These are phyloP conservation scores for Platyrinchus mystaceus DNA, from an alignment of 2,797 vertebrate genomes.

Conservation along the genomic window DNA sequence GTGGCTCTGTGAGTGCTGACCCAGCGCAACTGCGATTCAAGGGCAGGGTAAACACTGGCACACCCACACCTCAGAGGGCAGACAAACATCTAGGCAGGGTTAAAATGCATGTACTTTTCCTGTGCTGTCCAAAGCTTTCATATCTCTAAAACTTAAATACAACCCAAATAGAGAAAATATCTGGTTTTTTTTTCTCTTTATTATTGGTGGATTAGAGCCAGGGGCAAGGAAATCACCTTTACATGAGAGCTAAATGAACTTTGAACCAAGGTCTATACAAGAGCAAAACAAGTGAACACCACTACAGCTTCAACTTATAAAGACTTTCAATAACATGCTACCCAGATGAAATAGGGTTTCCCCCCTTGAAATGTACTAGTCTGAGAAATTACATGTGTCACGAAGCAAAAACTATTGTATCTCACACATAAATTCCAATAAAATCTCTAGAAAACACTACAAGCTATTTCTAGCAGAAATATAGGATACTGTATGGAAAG, in stretches of 20 bases:
- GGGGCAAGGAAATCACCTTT: not conserved
- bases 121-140: not conserved
- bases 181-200: not conserved
- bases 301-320: not conserved
- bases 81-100: rapidly evolving
- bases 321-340: not conserved
- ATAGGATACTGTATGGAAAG: not conserved
- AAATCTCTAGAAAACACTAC: not conserved
- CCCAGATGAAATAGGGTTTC: not conserved
- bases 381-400: not conserved
- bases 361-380: rapidly evolving
- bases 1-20: not conserved
- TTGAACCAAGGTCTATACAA: not conserved
- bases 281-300: not conserved
- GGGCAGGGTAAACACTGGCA: not conserved
- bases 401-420: rapidly evolving
- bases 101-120: not conserved
- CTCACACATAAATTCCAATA: not conserved
- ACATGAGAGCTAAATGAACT: not conserved
- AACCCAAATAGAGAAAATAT: not conserved
- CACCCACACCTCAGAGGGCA: not conserved
- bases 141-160: not conserved
- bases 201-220: not conserved
- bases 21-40: rapidly evolving
- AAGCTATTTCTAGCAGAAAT: not conserved